A percentile compares a stretch with the other conserved stretches of the same genome.
Evolutionary conservation across 2,888 invertebrate genomes (phyloP).

Genomic region (Diachrysia chrysitis): DNA sequence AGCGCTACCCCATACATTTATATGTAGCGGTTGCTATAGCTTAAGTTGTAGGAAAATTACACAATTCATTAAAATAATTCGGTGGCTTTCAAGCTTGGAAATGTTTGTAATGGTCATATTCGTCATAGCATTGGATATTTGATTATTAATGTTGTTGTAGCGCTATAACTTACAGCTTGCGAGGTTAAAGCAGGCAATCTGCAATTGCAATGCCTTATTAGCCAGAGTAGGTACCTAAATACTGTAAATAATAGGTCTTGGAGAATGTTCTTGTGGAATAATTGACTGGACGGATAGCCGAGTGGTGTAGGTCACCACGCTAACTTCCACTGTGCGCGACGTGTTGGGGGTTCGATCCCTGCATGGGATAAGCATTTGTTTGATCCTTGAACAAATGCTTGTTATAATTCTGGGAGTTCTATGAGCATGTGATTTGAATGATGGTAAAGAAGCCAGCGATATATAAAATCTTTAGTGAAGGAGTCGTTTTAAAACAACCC

Average conservation of each 20-base stretch:
- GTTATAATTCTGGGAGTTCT: too few species aligned
- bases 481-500: too few species aligned
- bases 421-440: too few species aligned
- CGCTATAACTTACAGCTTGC: background rate
- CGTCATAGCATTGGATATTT: background rate
- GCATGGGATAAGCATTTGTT: too few species aligned
- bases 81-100: background rate
- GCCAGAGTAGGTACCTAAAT: background rate
- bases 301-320: too few species aligned
- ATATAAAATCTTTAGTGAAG: too few species aligned
- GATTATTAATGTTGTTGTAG: background rate
- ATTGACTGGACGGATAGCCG: too few species aligned
- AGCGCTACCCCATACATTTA: slow-evolving; percentile 36
- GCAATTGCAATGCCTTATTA: background rate
- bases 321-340: too few species aligned
- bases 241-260: background rate
- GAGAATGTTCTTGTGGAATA: background rate
- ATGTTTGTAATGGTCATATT: background rate
- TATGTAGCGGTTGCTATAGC: slow-evolving; percentile 9
- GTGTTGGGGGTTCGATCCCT: too few species aligned
- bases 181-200: background rate
- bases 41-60: background rate
- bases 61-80: background rate
- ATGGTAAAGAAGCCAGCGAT: too few species aligned
- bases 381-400: too few species aligned